Evolutionary conservation across 2,113 vertebrate genomes (phyloP), one percentile per base, ranked within the genome.

Genomic region (Nesogale talazaci): DNA sequence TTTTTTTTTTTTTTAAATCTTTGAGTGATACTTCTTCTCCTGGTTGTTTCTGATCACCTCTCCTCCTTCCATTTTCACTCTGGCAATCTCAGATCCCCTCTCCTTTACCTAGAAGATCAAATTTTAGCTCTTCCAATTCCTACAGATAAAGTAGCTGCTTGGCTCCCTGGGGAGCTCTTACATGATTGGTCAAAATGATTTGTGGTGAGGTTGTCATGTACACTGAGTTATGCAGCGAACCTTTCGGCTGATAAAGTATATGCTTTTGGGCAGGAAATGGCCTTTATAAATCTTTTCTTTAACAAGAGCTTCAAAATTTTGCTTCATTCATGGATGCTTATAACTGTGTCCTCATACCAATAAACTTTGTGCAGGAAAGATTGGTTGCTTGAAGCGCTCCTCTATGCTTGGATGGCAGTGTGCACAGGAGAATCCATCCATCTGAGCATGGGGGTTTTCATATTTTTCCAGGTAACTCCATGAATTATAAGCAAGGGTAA

Each of bases 261-360:
- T 86, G 79, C 52, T 57, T 94, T 61, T 29, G 92, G 93, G 94
- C 79, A 82, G 93, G 70, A 93, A 96, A 95, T 56, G 67, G 86
- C 80, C 90, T 94, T 89, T 86, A 42, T 92, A 95, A 94, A 94
- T 88, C 80, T 88, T 92, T 95, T 83, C 91, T 94, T 94, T 94
- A 86, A 87, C 72, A 79, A 89, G 85, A 85, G 76, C 85, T 95
- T 97, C 83, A 90, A 81, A 95, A 90, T 93, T 96, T 94, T 89
- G 59, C 75, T 84, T 96, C 94, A 96, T 94, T 79, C 94, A 87
- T 81, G 86, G 94, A 40, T 46, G 70, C 34, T 96, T 86, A 38
- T 89, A 95, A 82, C 92, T 75, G 81, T 94, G 77, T 93, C 79
- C 93, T 97, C 83, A 76, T 42, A 94, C 94, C 93, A 93, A 82